These are phyloP conservation scores for Tamias sibiricus DNA, from an alignment of 2,113 vertebrate species.

Conservation along the genomic window DNA sequence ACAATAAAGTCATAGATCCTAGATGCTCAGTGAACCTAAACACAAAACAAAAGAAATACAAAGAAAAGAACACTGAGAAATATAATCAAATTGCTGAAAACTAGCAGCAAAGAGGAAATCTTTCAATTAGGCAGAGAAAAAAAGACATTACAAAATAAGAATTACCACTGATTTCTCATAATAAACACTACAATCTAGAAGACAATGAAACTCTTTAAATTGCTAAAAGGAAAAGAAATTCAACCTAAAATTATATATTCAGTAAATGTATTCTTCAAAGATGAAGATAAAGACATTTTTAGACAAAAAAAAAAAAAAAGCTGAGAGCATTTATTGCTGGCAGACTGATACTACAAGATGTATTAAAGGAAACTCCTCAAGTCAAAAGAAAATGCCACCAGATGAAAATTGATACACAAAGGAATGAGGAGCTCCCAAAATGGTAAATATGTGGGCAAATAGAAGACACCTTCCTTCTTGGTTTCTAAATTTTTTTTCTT, in stretches of 20 bases:
- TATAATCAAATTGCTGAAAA: background rate
- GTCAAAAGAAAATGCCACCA: background rate
- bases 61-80: background rate
- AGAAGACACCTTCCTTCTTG: background rate
- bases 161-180: background rate
- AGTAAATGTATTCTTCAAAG: background rate
- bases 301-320: background rate
- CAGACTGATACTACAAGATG: background rate
- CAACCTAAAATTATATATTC: slow-evolving; percentile 1
- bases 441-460: background rate
- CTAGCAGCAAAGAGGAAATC: background rate
- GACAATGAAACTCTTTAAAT: background rate
- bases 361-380: background rate
- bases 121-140: slow-evolving; percentile 41
- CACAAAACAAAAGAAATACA: background rate
- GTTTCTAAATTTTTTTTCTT: background rate
- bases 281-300: slow-evolving; percentile 25
- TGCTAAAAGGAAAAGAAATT: background rate
- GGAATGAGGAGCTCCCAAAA: background rate
- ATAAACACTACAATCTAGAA: background rate
- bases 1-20: background rate
- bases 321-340: background rate
- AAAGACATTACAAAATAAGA: background rate
- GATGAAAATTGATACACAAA: background rate
- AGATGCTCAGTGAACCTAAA: background rate